Evolutionary conservation across 2,797 vertebrate species (phyloP), one percentile per base, ranked within the genome.

Genomic region (Cetoscarus ocellatus): DNA sequence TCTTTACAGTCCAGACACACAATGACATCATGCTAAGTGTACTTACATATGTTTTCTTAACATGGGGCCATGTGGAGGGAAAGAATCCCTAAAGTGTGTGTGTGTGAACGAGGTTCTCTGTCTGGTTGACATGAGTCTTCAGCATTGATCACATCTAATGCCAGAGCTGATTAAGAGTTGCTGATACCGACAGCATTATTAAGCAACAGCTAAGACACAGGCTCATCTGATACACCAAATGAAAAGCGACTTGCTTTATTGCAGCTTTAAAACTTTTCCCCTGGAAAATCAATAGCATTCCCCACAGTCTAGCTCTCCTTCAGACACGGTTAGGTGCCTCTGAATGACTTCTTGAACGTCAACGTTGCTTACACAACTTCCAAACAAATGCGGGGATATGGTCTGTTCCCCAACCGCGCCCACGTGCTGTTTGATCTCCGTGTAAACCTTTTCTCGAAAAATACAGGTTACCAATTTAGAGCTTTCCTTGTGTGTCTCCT

Each of bases 11-110:
- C 73, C 80, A 83, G 85, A 86, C 75, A 57, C 0, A 0, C 60
- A 60, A 84, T 91, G 87, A 92, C 83, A 80, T 91, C 87, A 89
- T 83, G 68, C 75, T 36, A 60, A 78, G 50, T 68, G 77, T 14
- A 65, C 76, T 57, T 62, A 75, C 59, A 51, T 72, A 35, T 85
- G 88, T 91, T 90, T 86, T 85, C 79, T 79, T 87, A 74, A 75
- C 36, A 43, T 67, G 84, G 71, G 83, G 77, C 85, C 84, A 69
- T 38, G 75, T 61, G 60, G 65, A 11, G 54, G 79, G 80, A 6
- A 74, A 50, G 78, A 55, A 7, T 1, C 66, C 61, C 45, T 5
- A 64, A 77, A 70, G 66, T 69, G 70, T 39, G 5, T 64, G 73
- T 68, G 42, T 57, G 6, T 74, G 64, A 27, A 57, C 62, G 58